Percentiles rank a stretch among this genome's conserved stretches.
phyloP scores from a whole-genome alignment of 1,140 invertebrate species.

The Reticulitermes speratus region DNA sequence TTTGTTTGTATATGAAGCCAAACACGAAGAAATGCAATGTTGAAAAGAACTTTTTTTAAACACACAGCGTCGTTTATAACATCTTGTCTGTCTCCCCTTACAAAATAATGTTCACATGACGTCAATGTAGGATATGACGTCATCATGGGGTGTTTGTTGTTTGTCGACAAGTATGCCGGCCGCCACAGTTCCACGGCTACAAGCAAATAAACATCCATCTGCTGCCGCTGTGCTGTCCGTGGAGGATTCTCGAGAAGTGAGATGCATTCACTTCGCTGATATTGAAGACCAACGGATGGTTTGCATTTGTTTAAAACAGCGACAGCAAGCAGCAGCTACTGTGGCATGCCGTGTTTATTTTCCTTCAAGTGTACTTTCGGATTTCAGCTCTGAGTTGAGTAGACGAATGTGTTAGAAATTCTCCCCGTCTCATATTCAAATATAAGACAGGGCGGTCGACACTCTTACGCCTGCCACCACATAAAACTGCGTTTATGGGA shows the following conservation, averaged over 20 bases:
- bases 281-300: neutral
- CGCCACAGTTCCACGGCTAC: neutral
- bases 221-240: neutral
- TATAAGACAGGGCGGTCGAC: no score
- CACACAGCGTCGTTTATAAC: neutral
- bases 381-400: no score
- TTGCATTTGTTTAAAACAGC: no score
- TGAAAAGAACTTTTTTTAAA: neutral
- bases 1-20: constrained; percentile 9
- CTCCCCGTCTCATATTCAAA: no score
- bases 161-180: neutral
- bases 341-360: no score
- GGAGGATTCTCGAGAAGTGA: neutral
- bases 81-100: constrained; percentile 18
- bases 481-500: no score
- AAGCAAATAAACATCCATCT: constrained; percentile 19
- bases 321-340: no score
- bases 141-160: neutral
- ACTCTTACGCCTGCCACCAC: no score
- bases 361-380: no score
- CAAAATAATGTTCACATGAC: constrained; percentile 16
- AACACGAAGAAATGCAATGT: constrained; percentile 17
- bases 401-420: no score
- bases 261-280: neutral
- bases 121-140: constrained; percentile 18